These are phyloP conservation scores for Reticulitermes speratus DNA, from an alignment of 1,140 invertebrate species.

Conservation along the genomic window DNA sequence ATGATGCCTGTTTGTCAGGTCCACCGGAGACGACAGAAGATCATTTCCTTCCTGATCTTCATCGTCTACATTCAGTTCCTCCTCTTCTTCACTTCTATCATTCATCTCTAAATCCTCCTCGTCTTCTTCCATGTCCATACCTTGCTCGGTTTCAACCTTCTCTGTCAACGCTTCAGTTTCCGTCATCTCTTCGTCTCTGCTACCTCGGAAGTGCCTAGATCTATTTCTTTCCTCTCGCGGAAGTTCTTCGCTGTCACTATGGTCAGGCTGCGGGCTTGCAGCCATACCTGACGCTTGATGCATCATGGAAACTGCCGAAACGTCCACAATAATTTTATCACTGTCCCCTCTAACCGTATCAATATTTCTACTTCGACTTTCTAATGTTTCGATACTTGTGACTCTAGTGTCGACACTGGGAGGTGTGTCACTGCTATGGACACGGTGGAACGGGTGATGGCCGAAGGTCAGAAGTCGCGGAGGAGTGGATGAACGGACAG, in stretches of 20 bases:
- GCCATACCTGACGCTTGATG: background rate
- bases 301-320: background rate
- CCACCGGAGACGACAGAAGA: constrained; percentile 27
- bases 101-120: constrained; percentile 33
- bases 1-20: constrained; percentile 28
- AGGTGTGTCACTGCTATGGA: background rate
- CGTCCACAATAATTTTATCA: background rate
- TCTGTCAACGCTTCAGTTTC: constrained; percentile 30
- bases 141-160: constrained; percentile 37
- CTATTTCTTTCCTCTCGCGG: background rate
- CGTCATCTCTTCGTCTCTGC: background rate
- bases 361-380: background rate
- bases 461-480: background rate
- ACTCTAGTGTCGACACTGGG: background rate
- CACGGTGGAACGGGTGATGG: background rate
- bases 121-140: constrained; percentile 39
- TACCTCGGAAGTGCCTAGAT: background rate
- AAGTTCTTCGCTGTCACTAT: background rate
- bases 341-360: background rate
- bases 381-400: background rate
- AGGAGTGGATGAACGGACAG: background rate
- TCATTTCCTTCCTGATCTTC: constrained; percentile 44
- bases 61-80: constrained; percentile 39
- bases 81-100: constrained; percentile 28
- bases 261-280: background rate